phyloP scores from a whole-genome alignment of 2,113 vertebrate species.

The Bambusicola thoracicus region DNA sequence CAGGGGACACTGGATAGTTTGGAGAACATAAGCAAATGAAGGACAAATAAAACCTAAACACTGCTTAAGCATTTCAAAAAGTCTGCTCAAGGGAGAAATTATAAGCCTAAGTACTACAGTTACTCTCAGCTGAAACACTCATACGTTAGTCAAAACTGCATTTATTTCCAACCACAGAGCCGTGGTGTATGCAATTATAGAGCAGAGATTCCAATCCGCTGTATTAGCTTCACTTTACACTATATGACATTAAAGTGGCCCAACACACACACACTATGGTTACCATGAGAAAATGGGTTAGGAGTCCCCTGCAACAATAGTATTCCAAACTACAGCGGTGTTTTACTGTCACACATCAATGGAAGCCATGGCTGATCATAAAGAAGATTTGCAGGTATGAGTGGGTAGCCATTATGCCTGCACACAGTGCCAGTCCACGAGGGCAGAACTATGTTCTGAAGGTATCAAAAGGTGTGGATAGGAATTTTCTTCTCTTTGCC shows the following conservation, averaged over 20 bases:
- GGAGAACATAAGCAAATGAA: neutral
- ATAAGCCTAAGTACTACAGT: neutral
- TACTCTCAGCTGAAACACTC: neutral
- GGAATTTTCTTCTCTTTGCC: neutral
- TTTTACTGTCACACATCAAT: neutral
- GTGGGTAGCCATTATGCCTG: neutral
- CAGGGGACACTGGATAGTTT: neutral
- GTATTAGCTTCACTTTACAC: neutral
- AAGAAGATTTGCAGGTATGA: neutral
- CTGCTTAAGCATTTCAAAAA: neutral
- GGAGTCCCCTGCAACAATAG: neutral
- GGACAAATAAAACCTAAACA: slow-evolving; percentile 3
- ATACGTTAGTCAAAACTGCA: neutral
- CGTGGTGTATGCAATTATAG: neutral
- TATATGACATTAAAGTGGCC: neutral
- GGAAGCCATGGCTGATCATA: neutral
- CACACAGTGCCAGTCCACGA: neutral
- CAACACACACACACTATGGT: neutral
- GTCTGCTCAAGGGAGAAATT: slow-evolving; percentile 16
- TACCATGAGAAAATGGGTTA: neutral
- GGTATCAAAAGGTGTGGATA: neutral
- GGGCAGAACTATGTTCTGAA: neutral
- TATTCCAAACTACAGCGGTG: accelerated
- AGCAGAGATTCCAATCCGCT: neutral
- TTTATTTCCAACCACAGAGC: slow-evolving; percentile 16